A percentile compares a stretch with the other conserved stretches of the same genome.
Evolutionary conservation across 2,113 vertebrate genomes (phyloP).

Genomic region (Oceanodroma tethys): DNA sequence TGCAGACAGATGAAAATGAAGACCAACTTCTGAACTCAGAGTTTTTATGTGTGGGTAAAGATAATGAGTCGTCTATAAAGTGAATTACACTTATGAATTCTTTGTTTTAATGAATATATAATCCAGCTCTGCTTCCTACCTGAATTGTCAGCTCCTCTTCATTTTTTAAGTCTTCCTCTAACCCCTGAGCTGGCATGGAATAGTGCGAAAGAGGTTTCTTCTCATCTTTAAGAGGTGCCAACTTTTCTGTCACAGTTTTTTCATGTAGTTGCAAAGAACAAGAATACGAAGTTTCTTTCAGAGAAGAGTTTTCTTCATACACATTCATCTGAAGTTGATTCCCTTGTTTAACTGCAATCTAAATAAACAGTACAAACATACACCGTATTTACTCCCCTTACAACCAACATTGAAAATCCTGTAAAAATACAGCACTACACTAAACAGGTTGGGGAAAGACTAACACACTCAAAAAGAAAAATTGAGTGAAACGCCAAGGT

Average conservation of each 20-base stretch:
- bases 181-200: conserved; percentile 76
- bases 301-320: conserved; percentile 76
- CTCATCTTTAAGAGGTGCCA: conserved; percentile 64
- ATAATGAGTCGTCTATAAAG: background rate
- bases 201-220: conserved; percentile 78
- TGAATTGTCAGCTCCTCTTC: conserved; percentile 20
- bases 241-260: conserved; percentile 58
- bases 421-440: background rate
- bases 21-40: background rate
- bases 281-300: background rate
- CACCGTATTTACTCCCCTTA: background rate
- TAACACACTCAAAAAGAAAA: background rate
- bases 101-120: background rate
- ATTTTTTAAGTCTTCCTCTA: conserved; percentile 79
- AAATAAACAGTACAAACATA: background rate
- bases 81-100: background rate
- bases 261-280: background rate
- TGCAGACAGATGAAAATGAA: background rate
- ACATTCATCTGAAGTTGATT: conserved; percentile 91
- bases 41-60: background rate
- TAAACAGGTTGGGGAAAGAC: background rate
- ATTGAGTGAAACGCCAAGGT: background rate
- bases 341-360: conserved; percentile 91
- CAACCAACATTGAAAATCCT: background rate
- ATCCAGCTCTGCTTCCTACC: conserved; percentile 41